These are phyloP conservation scores for Morinoia aosen DNA, from an alignment of 2,888 invertebrate genomes.

Conservation along the genomic window DNA sequence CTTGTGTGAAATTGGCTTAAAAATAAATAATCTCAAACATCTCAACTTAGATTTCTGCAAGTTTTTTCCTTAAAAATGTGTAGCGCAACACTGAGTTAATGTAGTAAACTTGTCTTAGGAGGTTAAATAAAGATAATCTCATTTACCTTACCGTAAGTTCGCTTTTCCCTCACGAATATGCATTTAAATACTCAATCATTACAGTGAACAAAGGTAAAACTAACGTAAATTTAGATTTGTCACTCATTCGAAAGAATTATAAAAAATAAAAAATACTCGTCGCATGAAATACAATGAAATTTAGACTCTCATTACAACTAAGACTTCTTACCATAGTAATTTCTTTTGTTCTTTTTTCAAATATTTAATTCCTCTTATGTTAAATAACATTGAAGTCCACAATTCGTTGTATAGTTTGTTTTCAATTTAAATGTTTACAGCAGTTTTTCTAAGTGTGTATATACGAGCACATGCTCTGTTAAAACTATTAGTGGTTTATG, in stretches of 20 bases:
- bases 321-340: not conserved
- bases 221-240: not conserved
- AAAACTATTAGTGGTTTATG: too few species aligned
- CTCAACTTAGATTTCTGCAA: too few species aligned
- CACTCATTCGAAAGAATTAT: not conserved
- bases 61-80: not conserved
- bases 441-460: not conserved
- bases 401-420: not conserved
- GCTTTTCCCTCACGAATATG: too few species aligned
- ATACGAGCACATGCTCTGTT: too few species aligned
- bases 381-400: not conserved
- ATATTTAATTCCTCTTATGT: not conserved
- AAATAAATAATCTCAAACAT: too few species aligned
- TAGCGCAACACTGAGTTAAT: not conserved
- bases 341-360: not conserved
- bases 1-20: too few species aligned
- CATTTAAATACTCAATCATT: too few species aligned
- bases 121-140: too few species aligned
- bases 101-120: not conserved
- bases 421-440: not conserved
- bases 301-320: not conserved
- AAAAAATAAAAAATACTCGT: not conserved
- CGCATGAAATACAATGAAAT: not conserved
- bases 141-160: too few species aligned
- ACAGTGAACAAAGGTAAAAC: too few species aligned